These are phyloP conservation scores for Pantherophis alleghaniensis DNA, from an alignment of 2,797 vertebrate genomes.

Conservation along the genomic window DNA sequence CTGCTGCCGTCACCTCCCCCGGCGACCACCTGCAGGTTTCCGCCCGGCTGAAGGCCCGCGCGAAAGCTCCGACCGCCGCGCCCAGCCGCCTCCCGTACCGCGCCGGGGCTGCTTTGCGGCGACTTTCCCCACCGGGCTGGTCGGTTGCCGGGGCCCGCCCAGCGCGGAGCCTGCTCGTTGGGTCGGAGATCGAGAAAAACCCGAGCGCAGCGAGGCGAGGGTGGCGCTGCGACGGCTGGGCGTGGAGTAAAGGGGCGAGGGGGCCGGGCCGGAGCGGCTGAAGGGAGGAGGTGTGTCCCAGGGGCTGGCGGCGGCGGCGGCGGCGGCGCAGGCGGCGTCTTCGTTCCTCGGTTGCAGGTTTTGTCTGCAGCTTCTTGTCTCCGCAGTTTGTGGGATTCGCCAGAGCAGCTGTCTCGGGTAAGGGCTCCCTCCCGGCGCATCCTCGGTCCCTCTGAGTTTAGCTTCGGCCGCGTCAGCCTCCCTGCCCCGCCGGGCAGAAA, in stretches of 20 bases:
- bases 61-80: background rate
- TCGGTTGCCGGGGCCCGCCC: background rate
- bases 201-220: background rate
- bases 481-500: background rate
- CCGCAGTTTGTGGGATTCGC: background rate
- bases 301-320: background rate
- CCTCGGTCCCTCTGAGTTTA: too few species aligned
- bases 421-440: conserved; percentile 15
- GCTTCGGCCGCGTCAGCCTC: background rate
- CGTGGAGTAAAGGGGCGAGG: conserved; percentile 8
- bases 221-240: conserved; percentile 17
- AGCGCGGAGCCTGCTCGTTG: too few species aligned
- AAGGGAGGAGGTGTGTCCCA: conserved; percentile 27
- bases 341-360: conserved; percentile 5
- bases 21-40: background rate
- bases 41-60: background rate
- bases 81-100: background rate
- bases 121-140: background rate
- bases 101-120: background rate
- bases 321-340: conserved; percentile 21
- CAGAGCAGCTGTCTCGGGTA: conserved; percentile 55
- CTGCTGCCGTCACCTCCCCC: background rate
- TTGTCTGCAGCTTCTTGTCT: background rate
- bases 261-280: background rate
- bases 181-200: background rate